These are phyloP conservation scores for Leptobrachium ailaonicum DNA, from an alignment of 2,113 vertebrate genomes.

Conservation along the genomic window DNA sequence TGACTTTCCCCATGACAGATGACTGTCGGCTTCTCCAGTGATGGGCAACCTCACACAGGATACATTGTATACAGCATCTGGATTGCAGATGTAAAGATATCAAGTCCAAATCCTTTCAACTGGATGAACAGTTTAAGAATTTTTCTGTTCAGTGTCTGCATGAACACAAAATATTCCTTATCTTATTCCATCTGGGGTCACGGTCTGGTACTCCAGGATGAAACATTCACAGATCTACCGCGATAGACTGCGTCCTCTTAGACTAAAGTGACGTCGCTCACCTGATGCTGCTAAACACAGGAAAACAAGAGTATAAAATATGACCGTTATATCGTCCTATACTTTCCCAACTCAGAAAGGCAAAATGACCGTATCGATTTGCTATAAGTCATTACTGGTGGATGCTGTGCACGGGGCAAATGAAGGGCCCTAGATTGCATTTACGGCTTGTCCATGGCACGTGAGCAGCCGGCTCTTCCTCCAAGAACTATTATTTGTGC, in stretches of 20 bases:
- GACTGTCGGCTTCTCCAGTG: too few species aligned
- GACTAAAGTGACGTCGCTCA: not conserved
- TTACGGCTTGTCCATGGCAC: slow-evolving; percentile 26
- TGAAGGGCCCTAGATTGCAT: slow-evolving; percentile 22
- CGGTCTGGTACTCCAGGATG: too few species aligned
- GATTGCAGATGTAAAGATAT: too few species aligned
- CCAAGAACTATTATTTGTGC: slow-evolving; percentile 31
- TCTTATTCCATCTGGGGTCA: too few species aligned
- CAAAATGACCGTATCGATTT: slow-evolving; percentile 46
- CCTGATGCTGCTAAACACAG: slow-evolving; percentile 3
- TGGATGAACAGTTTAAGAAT: too few species aligned
- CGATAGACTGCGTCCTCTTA: not conserved
- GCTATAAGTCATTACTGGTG: slow-evolving; percentile 36
- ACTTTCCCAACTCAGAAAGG: slow-evolving; percentile 14
- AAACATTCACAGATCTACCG: too few species aligned
- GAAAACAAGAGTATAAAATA: slow-evolving; percentile 5
- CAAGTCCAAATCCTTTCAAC: too few species aligned
- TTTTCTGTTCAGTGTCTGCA: too few species aligned
- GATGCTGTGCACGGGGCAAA: slow-evolving; percentile 21
- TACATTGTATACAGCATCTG: too few species aligned
- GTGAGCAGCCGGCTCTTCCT: slow-evolving; percentile 17
- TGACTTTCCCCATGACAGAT: too few species aligned
- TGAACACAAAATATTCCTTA: too few species aligned
- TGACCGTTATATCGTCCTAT: slow-evolving; percentile 23
- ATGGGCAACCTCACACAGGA: too few species aligned